Evolutionary conservation across 2,113 vertebrate species (phyloP).

Genomic region (Rattus rattus): DNA sequence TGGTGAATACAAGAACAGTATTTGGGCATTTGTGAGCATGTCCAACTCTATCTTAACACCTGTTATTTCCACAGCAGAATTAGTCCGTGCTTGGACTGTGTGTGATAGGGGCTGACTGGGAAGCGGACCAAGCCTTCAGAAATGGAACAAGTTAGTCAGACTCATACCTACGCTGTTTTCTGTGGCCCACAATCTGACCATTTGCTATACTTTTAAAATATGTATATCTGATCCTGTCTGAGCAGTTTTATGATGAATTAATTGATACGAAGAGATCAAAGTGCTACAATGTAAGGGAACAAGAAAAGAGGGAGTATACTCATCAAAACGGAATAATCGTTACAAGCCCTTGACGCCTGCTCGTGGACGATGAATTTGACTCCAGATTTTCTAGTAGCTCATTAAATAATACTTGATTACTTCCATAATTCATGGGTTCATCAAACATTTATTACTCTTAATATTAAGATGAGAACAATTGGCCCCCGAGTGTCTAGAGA

Average conservation of each 20-base stretch:
- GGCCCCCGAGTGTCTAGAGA: neutral
- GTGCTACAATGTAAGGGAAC: neutral
- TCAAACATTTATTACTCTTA: constrained; percentile 53
- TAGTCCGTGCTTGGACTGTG: neutral
- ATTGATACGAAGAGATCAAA: neutral
- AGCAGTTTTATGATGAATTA: neutral
- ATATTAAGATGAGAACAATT: constrained; percentile 39
- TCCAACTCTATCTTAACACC: neutral
- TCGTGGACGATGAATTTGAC: neutral
- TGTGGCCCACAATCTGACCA: neutral
- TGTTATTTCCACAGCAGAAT: constrained; percentile 23
- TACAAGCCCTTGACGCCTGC: neutral
- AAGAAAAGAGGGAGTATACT: neutral
- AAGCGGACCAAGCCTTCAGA: neutral
- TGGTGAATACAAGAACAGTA: neutral
- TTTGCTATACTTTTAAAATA: neutral
- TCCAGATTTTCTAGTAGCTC: constrained; percentile 7
- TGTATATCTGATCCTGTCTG: neutral
- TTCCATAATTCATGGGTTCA: constrained; percentile 26
- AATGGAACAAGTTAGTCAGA: neutral
- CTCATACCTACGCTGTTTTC: neutral
- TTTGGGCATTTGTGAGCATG: neutral
- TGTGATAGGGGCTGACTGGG: neutral
- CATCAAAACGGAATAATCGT: neutral
- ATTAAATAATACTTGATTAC: constrained; percentile 47